Conservation (phyloP, 1,140 invertebrate species). For the Hyposmocoma kahamanoa region DNA sequence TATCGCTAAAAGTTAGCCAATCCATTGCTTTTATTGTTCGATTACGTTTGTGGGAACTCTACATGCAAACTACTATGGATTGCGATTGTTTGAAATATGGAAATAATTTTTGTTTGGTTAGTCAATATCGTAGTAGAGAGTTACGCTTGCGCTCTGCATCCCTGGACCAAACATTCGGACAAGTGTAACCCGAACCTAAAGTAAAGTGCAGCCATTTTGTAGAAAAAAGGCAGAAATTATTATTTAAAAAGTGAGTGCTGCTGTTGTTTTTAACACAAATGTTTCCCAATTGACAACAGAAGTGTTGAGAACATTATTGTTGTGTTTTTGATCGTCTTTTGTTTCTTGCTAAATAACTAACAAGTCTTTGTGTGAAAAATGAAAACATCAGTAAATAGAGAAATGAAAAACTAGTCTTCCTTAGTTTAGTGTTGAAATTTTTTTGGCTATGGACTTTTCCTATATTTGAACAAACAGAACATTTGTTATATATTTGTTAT, state of each 20-base stretch:
- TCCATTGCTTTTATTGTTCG: slow-evolving; percentile 21
- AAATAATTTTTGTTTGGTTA: slow-evolving; percentile 17
- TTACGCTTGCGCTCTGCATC: slow-evolving; percentile 55
- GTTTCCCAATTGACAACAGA: too few species aligned
- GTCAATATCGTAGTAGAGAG: slow-evolving; percentile 19
- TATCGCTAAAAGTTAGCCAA: not conserved
- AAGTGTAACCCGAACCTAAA: slow-evolving; percentile 49
- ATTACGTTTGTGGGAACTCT: not conserved
- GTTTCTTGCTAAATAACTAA: too few species aligned
- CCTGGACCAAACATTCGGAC: slow-evolving; percentile 42
- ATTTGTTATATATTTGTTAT: too few species aligned
- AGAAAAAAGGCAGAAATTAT: slow-evolving; percentile 28
- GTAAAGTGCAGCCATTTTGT: slow-evolving; percentile 52
- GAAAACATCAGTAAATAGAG: too few species aligned
- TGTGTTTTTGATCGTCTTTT: too few species aligned
- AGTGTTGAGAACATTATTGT: too few species aligned
- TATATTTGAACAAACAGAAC: too few species aligned
- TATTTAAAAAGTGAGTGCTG: slow-evolving; percentile 48
- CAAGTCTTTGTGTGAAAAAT: too few species aligned
- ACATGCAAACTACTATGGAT: slow-evolving; percentile 27
- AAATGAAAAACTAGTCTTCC: too few species aligned
- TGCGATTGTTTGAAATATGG: not conserved
- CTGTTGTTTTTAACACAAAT: too few species aligned
- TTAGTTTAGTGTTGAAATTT: too few species aligned
- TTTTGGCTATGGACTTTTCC: too few species aligned